Percentiles rank a stretch among this genome's conserved stretches.
Evolutionary conservation across 1,140 invertebrate species (phyloP).

Genomic region (Hylaeus volcanicus): DNA sequence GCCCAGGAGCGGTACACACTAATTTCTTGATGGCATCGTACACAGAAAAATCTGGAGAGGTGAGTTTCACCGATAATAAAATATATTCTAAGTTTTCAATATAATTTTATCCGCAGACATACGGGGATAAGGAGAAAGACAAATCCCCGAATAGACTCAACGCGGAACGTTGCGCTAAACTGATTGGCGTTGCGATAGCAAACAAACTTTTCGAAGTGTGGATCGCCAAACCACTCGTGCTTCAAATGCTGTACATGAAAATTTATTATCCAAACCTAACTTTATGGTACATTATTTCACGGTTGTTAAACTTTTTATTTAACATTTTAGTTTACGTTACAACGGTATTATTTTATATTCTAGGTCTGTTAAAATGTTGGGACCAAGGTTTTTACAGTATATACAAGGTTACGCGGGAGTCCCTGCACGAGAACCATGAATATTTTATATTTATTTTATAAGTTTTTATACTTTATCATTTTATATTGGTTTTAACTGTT

Average conservation of each 20-base stretch:
- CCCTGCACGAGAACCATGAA: slow-evolving; percentile 18
- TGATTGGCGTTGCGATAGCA: slow-evolving; percentile 88
- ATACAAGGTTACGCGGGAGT: slow-evolving; percentile 74
- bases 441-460: background rate
- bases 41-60: slow-evolving; percentile 84
- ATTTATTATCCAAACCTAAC: slow-evolving; percentile 85
- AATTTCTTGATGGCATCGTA: slow-evolving; percentile 87
- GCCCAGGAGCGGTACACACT: slow-evolving; percentile 89
- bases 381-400: slow-evolving; percentile 69
- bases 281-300: slow-evolving; percentile 79
- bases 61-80: slow-evolving; percentile 65
- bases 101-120: slow-evolving; percentile 79
- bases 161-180: slow-evolving; percentile 86
- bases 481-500: too few species aligned
- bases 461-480: too few species aligned
- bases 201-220: slow-evolving; percentile 89
- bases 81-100: background rate
- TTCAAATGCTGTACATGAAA: slow-evolving; percentile 84
- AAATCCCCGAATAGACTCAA: slow-evolving; percentile 84
- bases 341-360: slow-evolving; percentile 16
- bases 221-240: slow-evolving; percentile 85
- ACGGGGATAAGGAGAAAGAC: slow-evolving; percentile 79
- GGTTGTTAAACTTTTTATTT: too few species aligned
- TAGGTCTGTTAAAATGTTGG: slow-evolving; percentile 67
- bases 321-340: background rate